phyloP scores from a whole-genome alignment of 2,888 invertebrate genomes.

The Aspidiotus rigidus region DNA sequence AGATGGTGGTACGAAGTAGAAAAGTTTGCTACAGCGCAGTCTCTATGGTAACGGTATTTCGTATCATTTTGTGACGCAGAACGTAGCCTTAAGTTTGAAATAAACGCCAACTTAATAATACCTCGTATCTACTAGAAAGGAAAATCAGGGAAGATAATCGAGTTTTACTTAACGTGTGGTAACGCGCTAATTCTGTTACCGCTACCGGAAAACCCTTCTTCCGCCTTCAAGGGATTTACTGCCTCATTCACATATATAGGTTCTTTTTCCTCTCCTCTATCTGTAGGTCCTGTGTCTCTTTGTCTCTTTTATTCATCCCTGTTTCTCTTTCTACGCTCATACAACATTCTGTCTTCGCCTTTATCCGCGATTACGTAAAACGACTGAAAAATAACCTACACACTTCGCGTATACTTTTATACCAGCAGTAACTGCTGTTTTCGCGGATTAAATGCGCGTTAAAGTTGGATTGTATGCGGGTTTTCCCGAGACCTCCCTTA shows the following conservation, averaged over 20 bases:
- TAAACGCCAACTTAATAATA: conserved; percentile 26
- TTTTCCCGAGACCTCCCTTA: too few species aligned
- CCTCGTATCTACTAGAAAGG: conserved; percentile 15
- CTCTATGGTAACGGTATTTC: conserved; percentile 26
- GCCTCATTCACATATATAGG: too few species aligned
- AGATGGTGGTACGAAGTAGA: too few species aligned
- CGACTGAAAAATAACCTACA: too few species aligned
- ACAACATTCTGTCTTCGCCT: too few species aligned
- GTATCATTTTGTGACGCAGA: not conserved
- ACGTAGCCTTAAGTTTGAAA: conserved; percentile 22
- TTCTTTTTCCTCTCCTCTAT: conserved; percentile 1
- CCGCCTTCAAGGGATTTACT: conserved; percentile 1
- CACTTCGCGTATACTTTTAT: too few species aligned
- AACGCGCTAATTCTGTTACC: conserved; percentile 28
- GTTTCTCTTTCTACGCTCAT: too few species aligned
- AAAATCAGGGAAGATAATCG: conserved; percentile 29
- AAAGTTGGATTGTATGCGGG: too few species aligned
- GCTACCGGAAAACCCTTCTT: not conserved
- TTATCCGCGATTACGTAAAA: too few species aligned
- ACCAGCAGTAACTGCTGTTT: too few species aligned
- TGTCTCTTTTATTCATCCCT: conserved; percentile 3
- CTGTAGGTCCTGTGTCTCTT: not conserved
- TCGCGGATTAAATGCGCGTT: too few species aligned
- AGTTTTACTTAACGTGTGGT: conserved; percentile 31
- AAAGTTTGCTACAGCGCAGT: conserved; percentile 7